These are phyloP conservation scores for Anadara kagoshimensis DNA, from an alignment of 1,140 invertebrate genomes.

Conservation along the genomic window DNA sequence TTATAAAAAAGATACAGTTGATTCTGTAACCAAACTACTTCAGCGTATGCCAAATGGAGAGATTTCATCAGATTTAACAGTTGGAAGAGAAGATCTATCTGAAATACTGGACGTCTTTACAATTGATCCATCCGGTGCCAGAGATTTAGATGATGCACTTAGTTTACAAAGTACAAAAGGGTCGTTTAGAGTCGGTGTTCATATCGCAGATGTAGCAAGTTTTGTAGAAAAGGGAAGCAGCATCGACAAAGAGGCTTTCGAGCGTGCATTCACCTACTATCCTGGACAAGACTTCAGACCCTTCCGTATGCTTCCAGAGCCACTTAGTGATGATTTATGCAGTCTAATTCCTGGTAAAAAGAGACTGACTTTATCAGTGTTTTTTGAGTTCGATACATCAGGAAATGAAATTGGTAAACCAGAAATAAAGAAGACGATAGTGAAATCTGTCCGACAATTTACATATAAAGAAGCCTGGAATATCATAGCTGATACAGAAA, in stretches of 20 bases:
- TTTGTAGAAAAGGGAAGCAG: conserved; percentile 55
- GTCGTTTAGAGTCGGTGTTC: conserved; percentile 56
- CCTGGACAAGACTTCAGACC: conserved; percentile 49
- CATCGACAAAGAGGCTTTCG: conserved; percentile 66
- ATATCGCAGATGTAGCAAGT: conserved; percentile 70
- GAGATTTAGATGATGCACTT: conserved; percentile 98
- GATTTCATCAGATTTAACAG: conserved; percentile 6
- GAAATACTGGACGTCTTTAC: conserved; percentile 83
- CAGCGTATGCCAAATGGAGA: conserved; percentile 1
- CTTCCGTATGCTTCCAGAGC: conserved; percentile 72
- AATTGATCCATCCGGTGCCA: conserved; percentile 97
- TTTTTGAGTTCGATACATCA: conserved; percentile 50
- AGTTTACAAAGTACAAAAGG: conserved; percentile 76
- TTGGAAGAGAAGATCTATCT: conserved; percentile 71
- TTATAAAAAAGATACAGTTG: conserved; percentile 27
- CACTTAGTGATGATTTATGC: conserved; percentile 69
- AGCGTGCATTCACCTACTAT: conserved; percentile 67
- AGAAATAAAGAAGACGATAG: conserved; percentile 37
- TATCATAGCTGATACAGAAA: conserved; percentile 40
- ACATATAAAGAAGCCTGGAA: conserved; percentile 56
- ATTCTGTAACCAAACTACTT: conserved; percentile 20
- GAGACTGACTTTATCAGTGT: conserved; percentile 57
- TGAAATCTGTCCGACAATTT: conserved; percentile 49
- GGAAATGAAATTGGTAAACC: conserved; percentile 11
- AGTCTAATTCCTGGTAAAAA: conserved; percentile 68